A percentile compares a stretch with the other conserved stretches of the same genome.
These are phyloP conservation scores for Hippocampus guttulatus DNA, from an alignment of 2,113 vertebrate genomes.

Conservation along the genomic window DNA sequence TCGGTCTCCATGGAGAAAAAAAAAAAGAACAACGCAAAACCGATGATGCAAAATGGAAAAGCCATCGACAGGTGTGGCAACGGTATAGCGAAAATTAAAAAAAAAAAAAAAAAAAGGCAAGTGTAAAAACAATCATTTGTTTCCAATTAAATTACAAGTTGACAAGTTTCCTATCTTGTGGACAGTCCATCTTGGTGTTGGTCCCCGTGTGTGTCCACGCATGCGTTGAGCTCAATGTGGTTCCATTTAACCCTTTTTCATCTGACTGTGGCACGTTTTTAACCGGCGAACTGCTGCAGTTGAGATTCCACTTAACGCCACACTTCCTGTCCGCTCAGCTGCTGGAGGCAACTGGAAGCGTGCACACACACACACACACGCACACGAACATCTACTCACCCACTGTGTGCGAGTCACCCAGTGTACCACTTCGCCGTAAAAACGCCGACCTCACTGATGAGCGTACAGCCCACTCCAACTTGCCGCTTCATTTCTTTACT, in stretches of 20 bases:
- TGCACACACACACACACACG: neutral
- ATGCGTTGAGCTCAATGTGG: conserved; percentile 48
- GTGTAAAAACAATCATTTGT: neutral
- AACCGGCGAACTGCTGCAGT: conserved; percentile 50
- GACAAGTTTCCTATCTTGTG: conserved; percentile 22
- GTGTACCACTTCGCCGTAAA: neutral
- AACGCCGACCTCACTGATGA: neutral
- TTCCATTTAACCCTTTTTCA: conserved; percentile 64
- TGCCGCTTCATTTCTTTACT: neutral
- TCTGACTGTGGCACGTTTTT: conserved; percentile 55
- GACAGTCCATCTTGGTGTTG: conserved; percentile 28
- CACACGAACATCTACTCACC: too few species aligned
- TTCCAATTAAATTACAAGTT: neutral
- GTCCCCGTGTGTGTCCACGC: conserved; percentile 18
- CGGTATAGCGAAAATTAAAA: too few species aligned
- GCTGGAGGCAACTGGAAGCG: conserved; percentile 38
- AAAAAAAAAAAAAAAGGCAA: too few species aligned
- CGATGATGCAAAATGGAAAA: neutral
- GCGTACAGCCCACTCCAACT: neutral
- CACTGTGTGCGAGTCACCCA: too few species aligned
- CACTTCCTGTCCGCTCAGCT: conserved; percentile 62
- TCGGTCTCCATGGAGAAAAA: neutral
- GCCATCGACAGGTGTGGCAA: neutral
- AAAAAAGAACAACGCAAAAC: neutral
- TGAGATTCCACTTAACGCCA: conserved; percentile 59